Evolutionary conservation across 2,113 vertebrate species (phyloP).

Genomic region (Corythoichthys haematopterus): DNA sequence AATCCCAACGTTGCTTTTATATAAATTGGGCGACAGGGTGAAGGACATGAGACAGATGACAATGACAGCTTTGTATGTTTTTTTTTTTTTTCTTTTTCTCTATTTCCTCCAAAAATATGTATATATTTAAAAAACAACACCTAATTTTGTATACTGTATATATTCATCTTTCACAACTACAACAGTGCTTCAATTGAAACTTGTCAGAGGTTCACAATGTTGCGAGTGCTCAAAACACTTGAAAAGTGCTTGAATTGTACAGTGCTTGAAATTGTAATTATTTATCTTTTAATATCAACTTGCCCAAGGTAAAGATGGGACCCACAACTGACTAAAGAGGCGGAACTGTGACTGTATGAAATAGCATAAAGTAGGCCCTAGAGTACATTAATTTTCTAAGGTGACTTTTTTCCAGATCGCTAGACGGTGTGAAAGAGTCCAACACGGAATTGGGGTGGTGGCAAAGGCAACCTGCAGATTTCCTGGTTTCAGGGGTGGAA

Average conservation of each 20-base stretch:
- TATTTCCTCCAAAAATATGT: too few species aligned
- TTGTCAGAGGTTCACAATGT: not conserved
- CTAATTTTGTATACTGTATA: not conserved
- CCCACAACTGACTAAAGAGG: not conserved
- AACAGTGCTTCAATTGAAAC: not conserved
- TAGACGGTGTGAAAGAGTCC: not conserved
- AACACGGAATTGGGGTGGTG: not conserved
- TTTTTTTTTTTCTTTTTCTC: not conserved
- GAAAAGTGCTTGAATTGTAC: constrained; percentile 3
- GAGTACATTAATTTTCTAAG: not conserved
- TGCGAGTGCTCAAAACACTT: not conserved
- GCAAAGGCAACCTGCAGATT: not conserved
- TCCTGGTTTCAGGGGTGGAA: not conserved
- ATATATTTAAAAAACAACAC: not conserved
- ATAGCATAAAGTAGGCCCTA: not conserved
- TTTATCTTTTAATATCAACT: not conserved
- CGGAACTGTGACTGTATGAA: not conserved
- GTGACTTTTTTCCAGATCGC: not conserved
- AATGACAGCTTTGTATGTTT: not conserved
- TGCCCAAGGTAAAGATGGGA: not conserved
- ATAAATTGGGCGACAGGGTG: not conserved
- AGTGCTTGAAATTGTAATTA: not conserved
- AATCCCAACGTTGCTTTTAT: not conserved
- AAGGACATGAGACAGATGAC: not conserved
- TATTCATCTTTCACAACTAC: not conserved